Base-by-base conservation (phyloP, 37 sponge, comb jelly and placozoan genomes). In the Corticium candelabrum region DNA sequence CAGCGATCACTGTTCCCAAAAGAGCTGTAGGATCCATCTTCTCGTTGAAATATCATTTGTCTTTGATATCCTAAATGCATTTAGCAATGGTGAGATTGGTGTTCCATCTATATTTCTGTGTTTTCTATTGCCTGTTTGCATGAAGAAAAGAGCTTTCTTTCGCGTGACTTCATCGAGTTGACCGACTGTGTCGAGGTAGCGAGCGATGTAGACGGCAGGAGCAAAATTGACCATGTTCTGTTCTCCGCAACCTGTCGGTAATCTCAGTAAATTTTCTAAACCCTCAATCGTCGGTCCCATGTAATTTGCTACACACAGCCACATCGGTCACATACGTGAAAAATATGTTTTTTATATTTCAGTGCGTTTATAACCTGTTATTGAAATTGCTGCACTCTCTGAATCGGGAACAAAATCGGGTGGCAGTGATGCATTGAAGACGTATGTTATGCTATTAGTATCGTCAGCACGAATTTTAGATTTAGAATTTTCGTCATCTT, bases 1-100 rank as follows among this genome's bases (percentile, higher is more conserved):
- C 62, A 27, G 7, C 21, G 30, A 76, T 76, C 77, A 15, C 77
- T 7, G 5, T 76, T 39, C 5, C 77, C 77, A 11, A 39, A 76
- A 11, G 68, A 62, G 40, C 77, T 76, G 77, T 36, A 76, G n/a
- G 77, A 76, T 5, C 77, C 57, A 57, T 40, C 77, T 21, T 5
- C 31, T 5, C 27, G 41, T 21, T 21, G 5, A n/a, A 41, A 76
- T 15, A 15, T 76, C 68, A 76, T 11, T 35, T 76, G 62, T 35
- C 67, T 76, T 35, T 76, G 77, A 35, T 76, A 76, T 4, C 77
- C 77, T 76, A 36, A 15, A 15, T 5, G 73, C 33, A 70, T 43
- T 5, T 43, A 43, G n/a, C n/a, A n/a, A n/a, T n/a, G n/a, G n/a
- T n/a, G n/a, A n/a, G n/a, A n/a, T n/a, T n/a, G n/a, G n/a, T n/a